A percentile compares a stretch with the other conserved stretches of the same genome.
Conservation (phyloP, 2,888 invertebrate species). For the Gandaritis pyraliata region DNA sequence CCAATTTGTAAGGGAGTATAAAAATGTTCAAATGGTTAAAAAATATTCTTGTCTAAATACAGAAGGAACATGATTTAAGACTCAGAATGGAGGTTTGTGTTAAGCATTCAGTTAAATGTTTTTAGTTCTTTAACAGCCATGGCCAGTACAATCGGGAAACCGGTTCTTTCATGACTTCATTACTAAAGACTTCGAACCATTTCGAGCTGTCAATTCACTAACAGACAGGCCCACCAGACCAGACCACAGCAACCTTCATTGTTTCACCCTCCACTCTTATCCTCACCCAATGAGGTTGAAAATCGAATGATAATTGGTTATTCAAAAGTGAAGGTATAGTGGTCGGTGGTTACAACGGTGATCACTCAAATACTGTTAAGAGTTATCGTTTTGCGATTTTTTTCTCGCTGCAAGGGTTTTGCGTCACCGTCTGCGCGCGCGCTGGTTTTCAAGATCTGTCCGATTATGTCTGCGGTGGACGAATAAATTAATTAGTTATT, state of each 20-base stretch:
- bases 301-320: conserved; percentile 32
- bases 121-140: not conserved
- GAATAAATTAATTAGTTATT: conserved; percentile 8
- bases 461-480: conserved; percentile 1
- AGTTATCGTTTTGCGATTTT: conserved; percentile 46
- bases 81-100: not conserved
- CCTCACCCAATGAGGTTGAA: conserved; percentile 19
- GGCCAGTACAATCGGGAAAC: conserved; percentile 24
- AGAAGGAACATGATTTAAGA: too few species aligned
- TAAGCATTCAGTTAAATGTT: conserved; percentile 1
- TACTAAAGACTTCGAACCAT: conserved; percentile 46
- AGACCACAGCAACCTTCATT: conserved; percentile 9
- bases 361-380: conserved; percentile 60
- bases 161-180: conserved; percentile 50
- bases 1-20: too few species aligned
- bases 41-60: too few species aligned
- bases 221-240: conserved; percentile 25
- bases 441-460: conserved; percentile 13
- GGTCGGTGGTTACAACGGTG: conserved; percentile 44
- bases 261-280: conserved; percentile 22
- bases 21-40: too few species aligned
- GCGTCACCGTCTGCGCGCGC: conserved; percentile 79
- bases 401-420: conserved; percentile 57
- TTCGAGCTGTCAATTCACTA: conserved; percentile 42
- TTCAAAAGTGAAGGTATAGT: conserved; percentile 14